Conservation (phyloP, 2,888 invertebrate genomes). For the Lordiphosa fenestrarum region DNA sequence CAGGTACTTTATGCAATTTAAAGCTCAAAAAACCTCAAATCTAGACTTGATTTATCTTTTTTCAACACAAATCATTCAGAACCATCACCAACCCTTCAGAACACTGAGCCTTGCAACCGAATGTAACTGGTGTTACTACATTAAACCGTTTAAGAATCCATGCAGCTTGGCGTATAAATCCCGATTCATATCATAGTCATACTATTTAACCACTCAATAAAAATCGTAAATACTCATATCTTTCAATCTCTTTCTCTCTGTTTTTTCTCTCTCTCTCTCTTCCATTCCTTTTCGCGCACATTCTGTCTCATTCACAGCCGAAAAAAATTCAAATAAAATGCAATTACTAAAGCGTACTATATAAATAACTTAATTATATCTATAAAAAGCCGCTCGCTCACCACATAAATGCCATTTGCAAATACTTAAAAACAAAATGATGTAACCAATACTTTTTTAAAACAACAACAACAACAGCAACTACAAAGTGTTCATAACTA, state of each 20-base stretch:
- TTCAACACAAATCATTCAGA: too few relatives aligned
- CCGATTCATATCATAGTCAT: neutral
- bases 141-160: too few relatives aligned
- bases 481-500: conserved; percentile 61
- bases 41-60: too few relatives aligned
- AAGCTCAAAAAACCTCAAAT: too few relatives aligned
- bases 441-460: conserved; percentile 22
- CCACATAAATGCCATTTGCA: conserved; percentile 55
- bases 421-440: conserved; percentile 45
- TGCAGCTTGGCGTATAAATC: neutral
- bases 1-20: too few relatives aligned
- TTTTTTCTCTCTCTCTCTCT: conserved; percentile 15
- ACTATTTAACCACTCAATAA: conserved; percentile 17
- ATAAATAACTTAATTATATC: conserved; percentile 43
- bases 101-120: too few relatives aligned
- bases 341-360: neutral
- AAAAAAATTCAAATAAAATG: conserved; percentile 34
- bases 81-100: too few relatives aligned
- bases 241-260: conserved; percentile 35
- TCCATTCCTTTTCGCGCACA: conserved; percentile 1
- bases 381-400: conserved; percentile 24
- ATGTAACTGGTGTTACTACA: too few relatives aligned
- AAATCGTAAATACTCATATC: conserved; percentile 46
- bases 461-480: conserved; percentile 28
- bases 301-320: conserved; percentile 18